phyloP scores from a whole-genome alignment of 2,888 invertebrate genomes.

The Polymixis lichenea region DNA sequence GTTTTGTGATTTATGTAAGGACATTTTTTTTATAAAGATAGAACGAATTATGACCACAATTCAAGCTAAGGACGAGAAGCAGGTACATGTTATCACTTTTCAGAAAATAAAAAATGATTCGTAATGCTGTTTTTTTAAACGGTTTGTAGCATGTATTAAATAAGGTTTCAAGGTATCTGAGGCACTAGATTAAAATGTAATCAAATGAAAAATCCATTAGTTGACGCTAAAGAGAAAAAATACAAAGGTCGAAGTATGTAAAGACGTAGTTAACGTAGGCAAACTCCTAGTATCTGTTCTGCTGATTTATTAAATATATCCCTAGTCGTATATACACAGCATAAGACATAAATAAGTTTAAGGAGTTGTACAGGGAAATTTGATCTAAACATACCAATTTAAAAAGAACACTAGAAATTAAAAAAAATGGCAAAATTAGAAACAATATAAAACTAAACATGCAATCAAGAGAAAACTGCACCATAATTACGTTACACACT shows the following conservation, averaged over 20 bases:
- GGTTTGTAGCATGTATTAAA: neutral
- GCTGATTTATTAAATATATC: neutral
- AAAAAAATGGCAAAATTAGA: neutral
- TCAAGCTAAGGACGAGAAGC: neutral
- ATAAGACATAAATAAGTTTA: neutral
- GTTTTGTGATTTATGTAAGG: constrained; percentile 30
- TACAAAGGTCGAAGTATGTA: too few relatives aligned
- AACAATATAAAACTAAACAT: neutral
- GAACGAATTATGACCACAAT: neutral
- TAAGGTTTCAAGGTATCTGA: neutral
- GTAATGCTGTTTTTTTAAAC: neutral
- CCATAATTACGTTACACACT: too few relatives aligned
- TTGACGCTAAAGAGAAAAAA: too few relatives aligned
- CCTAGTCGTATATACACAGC: too few relatives aligned
- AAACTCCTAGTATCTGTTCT: neutral
- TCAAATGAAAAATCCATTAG: neutral
- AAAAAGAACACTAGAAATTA: neutral
- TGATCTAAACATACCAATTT: neutral
- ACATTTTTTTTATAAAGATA: neutral
- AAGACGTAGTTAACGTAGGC: too few relatives aligned
- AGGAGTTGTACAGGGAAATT: neutral
- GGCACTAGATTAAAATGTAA: neutral
- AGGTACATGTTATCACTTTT: neutral
- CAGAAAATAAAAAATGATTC: neutral
- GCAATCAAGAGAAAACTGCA: neutral